Conservation (phyloP, 2,888 invertebrate species). For the Eilema sororculum region DNA sequence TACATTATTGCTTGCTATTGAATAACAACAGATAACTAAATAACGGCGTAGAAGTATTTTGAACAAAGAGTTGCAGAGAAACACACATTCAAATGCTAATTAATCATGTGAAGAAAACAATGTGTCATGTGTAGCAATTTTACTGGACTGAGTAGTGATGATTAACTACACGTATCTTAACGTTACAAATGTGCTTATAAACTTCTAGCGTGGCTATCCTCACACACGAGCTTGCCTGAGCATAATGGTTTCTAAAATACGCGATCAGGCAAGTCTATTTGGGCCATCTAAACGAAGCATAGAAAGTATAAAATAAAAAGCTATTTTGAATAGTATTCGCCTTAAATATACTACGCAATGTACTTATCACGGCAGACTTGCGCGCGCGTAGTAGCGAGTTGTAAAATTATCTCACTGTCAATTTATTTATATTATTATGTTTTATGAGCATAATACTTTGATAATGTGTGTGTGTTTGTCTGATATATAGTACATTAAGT, state of each 20-base stretch:
- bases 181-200: no score
- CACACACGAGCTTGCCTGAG: no score
- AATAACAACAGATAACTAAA: neutral
- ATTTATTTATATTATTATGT: slow-evolving; percentile 28
- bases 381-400: slow-evolving; percentile 60
- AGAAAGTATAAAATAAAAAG: neutral
- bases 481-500: neutral
- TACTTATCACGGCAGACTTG: slow-evolving; percentile 58
- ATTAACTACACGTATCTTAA: no score
- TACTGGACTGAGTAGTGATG: neutral
- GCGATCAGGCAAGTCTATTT: neutral
- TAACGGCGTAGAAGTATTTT: neutral
- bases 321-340: slow-evolving; percentile 19
- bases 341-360: slow-evolving; percentile 52
- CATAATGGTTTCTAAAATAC: no score
- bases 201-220: no score
- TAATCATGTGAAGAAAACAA: slow-evolving; percentile 4
- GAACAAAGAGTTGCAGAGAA: neutral
- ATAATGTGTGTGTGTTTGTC: slow-evolving; percentile 1
- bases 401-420: slow-evolving; percentile 67
- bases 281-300: neutral
- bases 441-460: slow-evolving; percentile 10
- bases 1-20: neutral
- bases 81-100: neutral
- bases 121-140: neutral